Evolutionary conservation across 64 coral and sea anemone genomes (phyloP).

Genomic region (Cladopsammia gracilis): DNA sequence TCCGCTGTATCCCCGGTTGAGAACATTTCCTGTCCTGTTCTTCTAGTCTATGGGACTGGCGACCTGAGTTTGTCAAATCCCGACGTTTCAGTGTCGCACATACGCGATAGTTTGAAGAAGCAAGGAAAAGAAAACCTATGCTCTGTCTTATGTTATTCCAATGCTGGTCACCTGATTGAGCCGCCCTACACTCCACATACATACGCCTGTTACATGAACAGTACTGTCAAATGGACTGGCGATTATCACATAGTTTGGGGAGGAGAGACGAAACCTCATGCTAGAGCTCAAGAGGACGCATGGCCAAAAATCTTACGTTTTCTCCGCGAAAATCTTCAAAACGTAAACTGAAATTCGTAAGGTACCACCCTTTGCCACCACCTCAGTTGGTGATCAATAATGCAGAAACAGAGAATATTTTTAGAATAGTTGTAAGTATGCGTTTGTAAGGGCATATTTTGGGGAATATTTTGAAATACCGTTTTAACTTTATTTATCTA

Average conservation of each 20-base stretch:
- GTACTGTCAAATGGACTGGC: background rate
- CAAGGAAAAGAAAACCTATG: slow-evolving; percentile 52
- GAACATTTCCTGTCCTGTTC: slow-evolving; percentile 48
- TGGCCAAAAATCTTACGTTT: slow-evolving; percentile 47
- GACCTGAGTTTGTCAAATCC: slow-evolving; percentile 18
- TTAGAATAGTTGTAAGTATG: too few relatives aligned
- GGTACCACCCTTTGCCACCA: too few relatives aligned
- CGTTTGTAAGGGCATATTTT: too few relatives aligned
- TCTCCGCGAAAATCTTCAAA: background rate
- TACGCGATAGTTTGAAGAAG: slow-evolving; percentile 39
- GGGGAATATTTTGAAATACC: too few relatives aligned
- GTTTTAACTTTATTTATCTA: too few relatives aligned
- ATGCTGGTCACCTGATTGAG: slow-evolving; percentile 78
- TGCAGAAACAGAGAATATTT: too few relatives aligned
- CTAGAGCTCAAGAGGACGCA: slow-evolving; percentile 55
- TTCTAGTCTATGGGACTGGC: slow-evolving; percentile 65
- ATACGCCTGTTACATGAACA: slow-evolving; percentile 2
- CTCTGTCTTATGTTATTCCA: slow-evolving; percentile 48
- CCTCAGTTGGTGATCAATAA: too few relatives aligned
- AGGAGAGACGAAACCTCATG: slow-evolving; percentile 44
- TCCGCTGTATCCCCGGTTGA: slow-evolving; percentile 48
- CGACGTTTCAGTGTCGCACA: slow-evolving; percentile 19
- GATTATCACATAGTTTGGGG: slow-evolving; percentile 33
- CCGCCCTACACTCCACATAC: slow-evolving; percentile 55
- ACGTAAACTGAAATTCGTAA: too few relatives aligned